A percentile compares a stretch with the other conserved stretches of the same genome.
Conservation (phyloP, 2,888 invertebrate genomes). For the Muschampia plurimacula region DNA sequence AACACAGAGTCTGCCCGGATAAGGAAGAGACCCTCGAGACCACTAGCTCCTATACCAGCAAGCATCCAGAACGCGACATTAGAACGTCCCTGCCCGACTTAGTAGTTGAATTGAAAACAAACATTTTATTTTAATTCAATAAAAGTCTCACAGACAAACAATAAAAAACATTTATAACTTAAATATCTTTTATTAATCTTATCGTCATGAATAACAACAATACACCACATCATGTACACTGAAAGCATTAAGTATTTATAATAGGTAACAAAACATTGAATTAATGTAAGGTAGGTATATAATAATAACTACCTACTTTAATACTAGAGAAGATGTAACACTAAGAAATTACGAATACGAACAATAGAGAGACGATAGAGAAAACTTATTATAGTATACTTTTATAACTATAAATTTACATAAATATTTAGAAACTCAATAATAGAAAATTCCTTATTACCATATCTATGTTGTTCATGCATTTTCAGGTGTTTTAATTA, state of each 20-base stretch:
- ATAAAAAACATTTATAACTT: background rate
- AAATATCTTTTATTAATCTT: slow-evolving; percentile 15
- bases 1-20: too few species aligned
- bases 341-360: background rate
- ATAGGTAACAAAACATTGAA: slow-evolving; percentile 12
- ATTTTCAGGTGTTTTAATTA: too few species aligned
- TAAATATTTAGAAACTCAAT: too few species aligned
- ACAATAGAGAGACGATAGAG: background rate
- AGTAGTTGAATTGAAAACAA: background rate
- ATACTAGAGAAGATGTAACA: background rate
- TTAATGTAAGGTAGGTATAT: background rate
- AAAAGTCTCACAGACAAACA: background rate
- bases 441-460: too few species aligned
- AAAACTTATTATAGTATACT: background rate
- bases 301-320: background rate
- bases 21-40: too few species aligned
- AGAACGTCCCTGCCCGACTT: too few species aligned
- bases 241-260: slow-evolving; percentile 42
- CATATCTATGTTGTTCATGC: too few species aligned
- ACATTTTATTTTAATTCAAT: background rate
- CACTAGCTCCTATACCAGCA: too few species aligned
- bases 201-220: slow-evolving; percentile 52
- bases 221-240: slow-evolving; percentile 58
- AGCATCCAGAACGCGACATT: too few species aligned
- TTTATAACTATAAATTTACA: too few species aligned